Base-by-base conservation (phyloP, 2,888 invertebrate species). In the Hirtodrosophila confusa region DNA sequence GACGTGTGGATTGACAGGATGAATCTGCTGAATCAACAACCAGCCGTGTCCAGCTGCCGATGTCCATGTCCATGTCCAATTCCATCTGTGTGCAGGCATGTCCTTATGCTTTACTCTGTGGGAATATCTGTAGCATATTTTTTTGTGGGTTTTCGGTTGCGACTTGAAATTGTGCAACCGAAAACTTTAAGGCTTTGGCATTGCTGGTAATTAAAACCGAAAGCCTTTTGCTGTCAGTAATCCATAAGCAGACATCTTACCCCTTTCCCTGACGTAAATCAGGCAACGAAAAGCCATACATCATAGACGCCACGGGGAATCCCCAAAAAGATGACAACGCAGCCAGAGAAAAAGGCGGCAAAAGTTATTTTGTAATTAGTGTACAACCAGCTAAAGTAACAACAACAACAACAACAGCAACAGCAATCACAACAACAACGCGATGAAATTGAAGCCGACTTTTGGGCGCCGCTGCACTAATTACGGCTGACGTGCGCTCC, bases 1-100 rank as follows among this genome's bases (percentile, higher is more conserved):
- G 88, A 78, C 80, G 83, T 89, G 88, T 79, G 75, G 89, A 90
- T 89, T 89, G 89, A 90, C 89, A 89, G 90, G 78, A 76, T 75
- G 86, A 89, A 78, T 89, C 86, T 83, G 86, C 82, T 86, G 68
- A 87, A 88, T 87, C 86, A 85, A 89, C 88, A 88, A 74, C 66
- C 63, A 64, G 62, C 51, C 60, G 53, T 53, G 49, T 66, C 75
- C 56, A 63, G 9, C 4, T 31, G 31, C 31, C 31, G 2, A 1
- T 67, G 66, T 49, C 24, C 56, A 41, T 36, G 29, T 24, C 44
- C 35, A 44, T 9, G 45, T 41, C 53, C 11, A 23, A 8, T 2
- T 4, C 31, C 27, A 27, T 5, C 27, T 27, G 5, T 6, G 6
- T 55, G 17, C 43, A 9, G 29, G 10, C 36, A 9, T 51, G 50